Conservation (phyloP, 2,797 vertebrate genomes). For the Syngnathus rostellatus region DNA sequence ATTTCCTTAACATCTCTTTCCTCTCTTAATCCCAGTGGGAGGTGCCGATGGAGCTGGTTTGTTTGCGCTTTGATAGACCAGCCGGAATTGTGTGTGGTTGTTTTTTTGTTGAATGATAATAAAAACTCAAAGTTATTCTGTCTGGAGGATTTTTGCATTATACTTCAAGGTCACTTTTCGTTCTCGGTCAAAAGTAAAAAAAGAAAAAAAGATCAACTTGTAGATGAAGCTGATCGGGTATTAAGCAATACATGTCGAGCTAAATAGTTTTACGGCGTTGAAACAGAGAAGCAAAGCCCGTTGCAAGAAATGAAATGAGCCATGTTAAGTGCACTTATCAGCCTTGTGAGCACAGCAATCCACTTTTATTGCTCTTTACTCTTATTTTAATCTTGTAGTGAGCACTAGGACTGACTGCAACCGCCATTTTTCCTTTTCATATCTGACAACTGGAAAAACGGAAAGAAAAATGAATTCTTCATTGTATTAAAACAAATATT, state of each 20-base stretch:
- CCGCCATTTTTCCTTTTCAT: not conserved
- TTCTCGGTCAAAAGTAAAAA: not conserved
- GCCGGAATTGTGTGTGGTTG: conserved; percentile 7
- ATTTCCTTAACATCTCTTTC: conserved; percentile 22
- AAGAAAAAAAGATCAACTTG: not conserved
- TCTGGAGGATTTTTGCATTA: not conserved
- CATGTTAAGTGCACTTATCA: not conserved
- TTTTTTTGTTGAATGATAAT: not conserved
- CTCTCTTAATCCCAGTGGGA: conserved; percentile 14
- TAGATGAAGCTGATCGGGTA: not conserved
- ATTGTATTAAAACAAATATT: not conserved
- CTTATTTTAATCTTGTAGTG: not conserved
- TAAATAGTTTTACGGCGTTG: not conserved
- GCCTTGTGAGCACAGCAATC: not conserved
- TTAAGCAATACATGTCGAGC: not conserved
- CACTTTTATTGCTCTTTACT: not conserved
- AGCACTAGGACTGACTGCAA: not conserved
- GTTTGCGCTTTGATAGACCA: conserved; percentile 16
- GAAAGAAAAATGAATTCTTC: not conserved
- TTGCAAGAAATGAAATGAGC: not conserved
- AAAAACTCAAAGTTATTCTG: not conserved
- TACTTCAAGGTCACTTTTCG: not conserved
- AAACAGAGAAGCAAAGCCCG: not conserved
- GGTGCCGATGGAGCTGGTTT: conserved; percentile 28
- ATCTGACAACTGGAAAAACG: not conserved